These are phyloP conservation scores for Mirounga angustirostris DNA, from an alignment of 2,113 vertebrate species.

Conservation along the genomic window DNA sequence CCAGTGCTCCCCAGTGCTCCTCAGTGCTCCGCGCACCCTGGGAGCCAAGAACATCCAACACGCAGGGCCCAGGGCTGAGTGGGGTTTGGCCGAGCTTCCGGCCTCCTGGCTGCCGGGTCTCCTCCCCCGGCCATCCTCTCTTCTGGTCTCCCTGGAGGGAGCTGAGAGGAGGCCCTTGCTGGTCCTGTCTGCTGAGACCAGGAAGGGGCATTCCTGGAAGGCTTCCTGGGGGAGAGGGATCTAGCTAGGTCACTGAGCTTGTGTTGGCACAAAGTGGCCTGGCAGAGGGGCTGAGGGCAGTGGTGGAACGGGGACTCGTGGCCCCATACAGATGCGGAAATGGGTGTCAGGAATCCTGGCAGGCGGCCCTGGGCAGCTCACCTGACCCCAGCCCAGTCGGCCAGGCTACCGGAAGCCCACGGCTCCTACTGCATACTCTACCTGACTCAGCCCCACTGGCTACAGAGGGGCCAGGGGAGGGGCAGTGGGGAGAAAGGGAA, in stretches of 20 bases:
- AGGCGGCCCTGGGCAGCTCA: background rate
- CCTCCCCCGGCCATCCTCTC: fast-evolving
- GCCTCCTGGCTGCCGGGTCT: background rate
- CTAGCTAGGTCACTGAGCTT: background rate
- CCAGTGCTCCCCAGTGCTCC: background rate
- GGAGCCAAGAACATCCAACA: background rate
- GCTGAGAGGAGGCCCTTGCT: background rate
- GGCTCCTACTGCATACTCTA: fast-evolving
- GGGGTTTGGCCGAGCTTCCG: fast-evolving
- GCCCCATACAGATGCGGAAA: background rate
- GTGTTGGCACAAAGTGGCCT: background rate
- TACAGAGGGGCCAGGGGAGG: background rate
- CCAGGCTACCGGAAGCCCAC: background rate
- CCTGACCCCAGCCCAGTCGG: background rate
- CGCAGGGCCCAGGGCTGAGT: too few relatives aligned
- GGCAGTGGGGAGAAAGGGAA: fast-evolving
- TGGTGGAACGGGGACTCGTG: fast-evolving
- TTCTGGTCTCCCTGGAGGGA: background rate
- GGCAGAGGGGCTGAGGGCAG: background rate
- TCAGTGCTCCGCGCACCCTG: background rate
- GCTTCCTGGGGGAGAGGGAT: background rate
- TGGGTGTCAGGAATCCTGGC: background rate
- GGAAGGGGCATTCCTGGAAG: background rate
- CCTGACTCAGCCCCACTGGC: fast-evolving
- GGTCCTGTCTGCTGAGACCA: background rate